Base-by-base conservation (phyloP, 2,113 vertebrate genomes). In the Blennius ocellaris region DNA sequence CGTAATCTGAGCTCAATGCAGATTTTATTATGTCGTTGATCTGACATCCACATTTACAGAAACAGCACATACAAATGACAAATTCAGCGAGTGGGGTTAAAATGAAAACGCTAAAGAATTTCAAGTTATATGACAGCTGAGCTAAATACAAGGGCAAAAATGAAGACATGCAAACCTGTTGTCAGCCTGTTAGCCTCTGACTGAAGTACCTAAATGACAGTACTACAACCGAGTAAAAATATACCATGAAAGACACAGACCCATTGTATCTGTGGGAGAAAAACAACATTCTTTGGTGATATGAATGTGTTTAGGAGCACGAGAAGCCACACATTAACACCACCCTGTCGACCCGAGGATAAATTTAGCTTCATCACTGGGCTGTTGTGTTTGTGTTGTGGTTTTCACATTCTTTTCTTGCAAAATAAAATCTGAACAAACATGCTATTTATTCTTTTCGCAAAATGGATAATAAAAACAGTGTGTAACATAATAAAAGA, bases 201-300 rank as follows among this genome's bases (percentile, higher is more conserved):
- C 39, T 69, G 74, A 85, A 85, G 71, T 41, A 62, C 72, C 83
- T 78, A 83, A 83, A 89, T 81, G 60, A 84, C 76, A 87, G 57
- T 49, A 62, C 39, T 11, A 39, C 1, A 10, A 44, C 69, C 8
- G 68, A 78, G 73, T 87, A 77, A 69, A 75, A 88, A 83, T 69
- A 86, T 40, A 69, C 66, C 17, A 16, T 65, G 60, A 70, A 87
- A 88, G 87, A 89, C 82, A 88, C 67, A 82, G 68, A 69, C 73
- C 67, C 58, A 74, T 85, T 89, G 86, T 84, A 82, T 87, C 71
- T 57, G 67, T 73, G 10, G 7, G 73, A 65, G 77, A 81, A 88
- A 88, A 90, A 92, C 88, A 91, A 88, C 81, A 90, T 87, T 88
- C 86, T 89, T 87, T 61, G 68, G 68, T 44, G 80, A 89, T 83